Evolutionary conservation across 2,113 vertebrate species (phyloP), one percentile per base, ranked within the genome.

Genomic region (Nematolebias whitei): DNA sequence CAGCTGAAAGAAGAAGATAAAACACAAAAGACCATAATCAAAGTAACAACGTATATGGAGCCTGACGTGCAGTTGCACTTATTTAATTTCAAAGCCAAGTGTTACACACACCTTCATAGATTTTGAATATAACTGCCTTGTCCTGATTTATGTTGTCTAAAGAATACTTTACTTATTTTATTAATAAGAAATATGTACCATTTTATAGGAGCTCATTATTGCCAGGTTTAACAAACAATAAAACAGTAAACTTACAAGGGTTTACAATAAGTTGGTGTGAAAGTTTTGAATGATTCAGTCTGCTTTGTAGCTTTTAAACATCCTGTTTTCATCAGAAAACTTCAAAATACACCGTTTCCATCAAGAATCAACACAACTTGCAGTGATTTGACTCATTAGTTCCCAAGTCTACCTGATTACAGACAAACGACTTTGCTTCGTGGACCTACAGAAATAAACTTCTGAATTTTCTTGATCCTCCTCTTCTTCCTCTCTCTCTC

Each of bases 401-500:
- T 64, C 9, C 4, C 14, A 38, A 54, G 5, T 44, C 10, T 43
- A n/a, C 11, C 1, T 20, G 53, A 50, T 57, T 0, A 45, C 26
- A 45, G 12, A 53, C 22, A 12, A 55, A 12, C 44, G 16, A 10
- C 1, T 24, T 59, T 24, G 22, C 43, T 22, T 45, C 40, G 29
- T 0, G 16, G 39, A 45, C 48, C 56, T 38, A 12, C 73, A 63
- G 53, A 59, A 79, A 66, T 61, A 49, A 53, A 24, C 35, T 66
- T 64, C 43, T 53, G 5, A 66, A 45, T 45, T 55, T 61, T 43
- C 40, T 35, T 4, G 60, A 29, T 22, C 45, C 48, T 35, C 26
- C 11, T 66, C 67, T 4, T 49, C 40, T 5, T 60, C 68, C 19
- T 63, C 60, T 41, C n/a, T 65, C 48, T 43, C 4, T 64, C 20